Base-by-base conservation (phyloP, 2,797 vertebrate genomes). In the Gadopsis bispinosus region DNA sequence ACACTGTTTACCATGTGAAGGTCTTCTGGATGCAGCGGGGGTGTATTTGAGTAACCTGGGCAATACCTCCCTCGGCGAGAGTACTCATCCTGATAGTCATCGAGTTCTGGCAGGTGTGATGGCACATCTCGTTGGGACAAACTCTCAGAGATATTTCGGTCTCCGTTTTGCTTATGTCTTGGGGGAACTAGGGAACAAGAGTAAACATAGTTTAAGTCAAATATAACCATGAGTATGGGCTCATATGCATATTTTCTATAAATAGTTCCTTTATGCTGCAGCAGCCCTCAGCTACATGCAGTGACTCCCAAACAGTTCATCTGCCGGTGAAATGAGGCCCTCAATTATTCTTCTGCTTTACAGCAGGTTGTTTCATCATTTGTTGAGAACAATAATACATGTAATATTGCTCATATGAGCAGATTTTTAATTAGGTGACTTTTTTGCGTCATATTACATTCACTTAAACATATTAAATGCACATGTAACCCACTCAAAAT, bases 141-240 rank as follows among this genome's bases (percentile, higher is more conserved):
- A 53, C 14, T 77, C 22, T 62, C 65, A 1, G 48, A 5, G 20
- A 53, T 9, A 22, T 22, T 75, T 61, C 4, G 20, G 20, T 50
- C 61, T 29, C 26, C 22, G 11, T 74, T 79, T 64, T 77, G 78
- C 11, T 13, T 81, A 39, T 77, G 77, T 33, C 12, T 80, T 59
- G 37, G 77, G 6, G 14, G 59, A 87, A 39, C 93, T 94, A 59
- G 9, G 37, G 48, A 66, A 47, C 22, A 65, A 74, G 4, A 68
- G 7, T 35, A 58, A 53, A 62, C 0, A 58, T 11, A 31, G 7
- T 62, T 45, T 51, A 35, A 35, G 12, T 47, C 71, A 67, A 33
- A 56, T 16, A 16, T 1, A 74, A n/a, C 5, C 26, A 26, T 7
- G 4, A 29, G 5, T 22, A 33, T 48, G 26, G 17, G 17, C 4